These are phyloP conservation scores for Cephalopterus ornatus DNA, from an alignment of 2,113 vertebrate genomes.

Conservation along the genomic window DNA sequence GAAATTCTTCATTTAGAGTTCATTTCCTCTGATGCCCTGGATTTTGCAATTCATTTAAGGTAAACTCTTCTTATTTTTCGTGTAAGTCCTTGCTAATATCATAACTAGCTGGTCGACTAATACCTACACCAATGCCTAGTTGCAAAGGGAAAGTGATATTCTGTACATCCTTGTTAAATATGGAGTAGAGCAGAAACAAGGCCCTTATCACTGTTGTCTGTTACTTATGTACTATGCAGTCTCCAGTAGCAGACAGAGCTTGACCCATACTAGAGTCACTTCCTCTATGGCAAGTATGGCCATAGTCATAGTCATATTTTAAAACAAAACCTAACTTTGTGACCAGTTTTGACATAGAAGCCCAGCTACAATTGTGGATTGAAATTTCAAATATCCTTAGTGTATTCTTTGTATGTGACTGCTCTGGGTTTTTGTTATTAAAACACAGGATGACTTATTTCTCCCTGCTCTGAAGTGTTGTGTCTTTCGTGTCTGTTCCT, in stretches of 20 bases:
- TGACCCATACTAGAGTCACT: not conserved
- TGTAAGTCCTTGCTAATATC: not conserved
- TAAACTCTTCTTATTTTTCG: not conserved
- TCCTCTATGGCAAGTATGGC: not conserved
- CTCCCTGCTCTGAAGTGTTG: not conserved
- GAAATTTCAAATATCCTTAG: not conserved
- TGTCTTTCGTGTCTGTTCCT: not conserved
- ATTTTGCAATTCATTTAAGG: not conserved
- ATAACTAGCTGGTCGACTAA: not conserved
- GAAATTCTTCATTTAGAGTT: not conserved
- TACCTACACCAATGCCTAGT: not conserved
- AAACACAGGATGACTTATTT: not conserved
- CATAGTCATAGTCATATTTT: not conserved
- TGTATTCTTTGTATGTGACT: not conserved
- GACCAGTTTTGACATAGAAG: not conserved
- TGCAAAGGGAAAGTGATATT: not conserved
- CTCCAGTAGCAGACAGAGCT: not conserved
- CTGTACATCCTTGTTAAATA: not conserved
- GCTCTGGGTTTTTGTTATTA: not conserved
- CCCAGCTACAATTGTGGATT: too few relatives aligned
- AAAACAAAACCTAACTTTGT: not conserved
- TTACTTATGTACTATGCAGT: not conserved
- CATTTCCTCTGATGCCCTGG: not conserved
- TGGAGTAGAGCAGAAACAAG: not conserved
- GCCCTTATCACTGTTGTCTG: not conserved